Conservation (phyloP, 2,797 vertebrate species). For the Liasis olivaceus region DNA sequence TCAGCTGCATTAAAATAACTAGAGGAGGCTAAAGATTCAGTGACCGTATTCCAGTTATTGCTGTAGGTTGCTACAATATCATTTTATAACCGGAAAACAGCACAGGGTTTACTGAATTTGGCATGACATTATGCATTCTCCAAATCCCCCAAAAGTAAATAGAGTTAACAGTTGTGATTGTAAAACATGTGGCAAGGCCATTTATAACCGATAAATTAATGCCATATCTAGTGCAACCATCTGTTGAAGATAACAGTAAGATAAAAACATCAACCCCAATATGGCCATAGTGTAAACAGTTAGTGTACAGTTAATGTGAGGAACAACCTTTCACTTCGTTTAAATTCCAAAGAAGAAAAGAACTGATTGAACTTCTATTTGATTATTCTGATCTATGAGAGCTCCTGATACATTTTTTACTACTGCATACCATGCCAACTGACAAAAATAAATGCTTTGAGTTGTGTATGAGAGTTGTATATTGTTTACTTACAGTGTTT, state of each 20-base stretch:
- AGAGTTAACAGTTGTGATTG: slow-evolving; percentile 5
- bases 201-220: slow-evolving; percentile 45
- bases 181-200: slow-evolving; percentile 28
- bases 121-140: slow-evolving; percentile 21
- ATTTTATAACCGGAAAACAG: slow-evolving; percentile 27
- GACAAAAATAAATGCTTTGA: neutral
- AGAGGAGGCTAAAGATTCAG: slow-evolving; percentile 25
- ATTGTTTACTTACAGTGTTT: neutral
- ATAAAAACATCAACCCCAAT: slow-evolving; percentile 48
- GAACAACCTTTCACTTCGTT: slow-evolving; percentile 58
- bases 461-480: slow-evolving; percentile 10
- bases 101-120: slow-evolving; percentile 17
- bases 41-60: slow-evolving; percentile 19
- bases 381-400: slow-evolving; percentile 38
- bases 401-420: slow-evolving; percentile 9
- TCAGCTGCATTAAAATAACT: slow-evolving; percentile 45
- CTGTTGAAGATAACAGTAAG: slow-evolving; percentile 56
- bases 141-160: neutral
- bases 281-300: slow-evolving; percentile 35
- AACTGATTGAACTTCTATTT: slow-evolving; percentile 28
- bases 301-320: slow-evolving; percentile 51
- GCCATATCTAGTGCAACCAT: slow-evolving; percentile 40
- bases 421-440: neutral
- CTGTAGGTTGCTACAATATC: slow-evolving; percentile 17
- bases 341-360: slow-evolving; percentile 18